Evolutionary conservation across 2,113 vertebrate species (phyloP).

Genomic region (Pseudorhombus dupliciocellatus): DNA sequence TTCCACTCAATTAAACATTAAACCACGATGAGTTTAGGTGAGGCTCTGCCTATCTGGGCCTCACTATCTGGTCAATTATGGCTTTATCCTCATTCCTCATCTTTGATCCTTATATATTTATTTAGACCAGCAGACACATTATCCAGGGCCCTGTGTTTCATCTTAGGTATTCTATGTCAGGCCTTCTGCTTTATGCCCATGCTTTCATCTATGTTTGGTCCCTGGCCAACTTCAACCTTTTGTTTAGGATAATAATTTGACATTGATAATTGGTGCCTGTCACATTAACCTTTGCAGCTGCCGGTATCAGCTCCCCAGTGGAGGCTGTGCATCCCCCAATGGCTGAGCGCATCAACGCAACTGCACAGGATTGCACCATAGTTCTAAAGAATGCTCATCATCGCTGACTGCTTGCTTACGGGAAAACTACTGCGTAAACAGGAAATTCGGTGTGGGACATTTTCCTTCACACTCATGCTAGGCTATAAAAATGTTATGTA

Average conservation of each 20-base stretch:
- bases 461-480: background rate
- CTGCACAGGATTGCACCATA: slow-evolving; percentile 12
- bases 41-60: slow-evolving; percentile 12
- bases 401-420: slow-evolving; percentile 7
- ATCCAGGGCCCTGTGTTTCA: slow-evolving; percentile 42
- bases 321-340: slow-evolving; percentile 44
- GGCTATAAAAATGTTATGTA: background rate
- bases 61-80: slow-evolving; percentile 40
- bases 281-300: slow-evolving; percentile 50
- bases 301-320: slow-evolving; percentile 33
- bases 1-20: slow-evolving; percentile 73
- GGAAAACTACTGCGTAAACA: slow-evolving; percentile 20
- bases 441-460: slow-evolving; percentile 3
- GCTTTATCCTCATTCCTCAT: slow-evolving; percentile 41
- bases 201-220: slow-evolving; percentile 61
- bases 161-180: slow-evolving; percentile 46
- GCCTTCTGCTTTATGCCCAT: slow-evolving; percentile 36
- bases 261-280: slow-evolving; percentile 76
- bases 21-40: slow-evolving; percentile 40
- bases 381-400: slow-evolving; percentile 18
- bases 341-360: slow-evolving; percentile 5
- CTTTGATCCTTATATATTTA: slow-evolving; percentile 56
- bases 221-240: slow-evolving; percentile 46
- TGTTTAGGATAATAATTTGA: slow-evolving; percentile 60
- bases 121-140: slow-evolving; percentile 23